Conservation (phyloP, 2,797 vertebrate genomes). For the Sylvilagus floridanus region DNA sequence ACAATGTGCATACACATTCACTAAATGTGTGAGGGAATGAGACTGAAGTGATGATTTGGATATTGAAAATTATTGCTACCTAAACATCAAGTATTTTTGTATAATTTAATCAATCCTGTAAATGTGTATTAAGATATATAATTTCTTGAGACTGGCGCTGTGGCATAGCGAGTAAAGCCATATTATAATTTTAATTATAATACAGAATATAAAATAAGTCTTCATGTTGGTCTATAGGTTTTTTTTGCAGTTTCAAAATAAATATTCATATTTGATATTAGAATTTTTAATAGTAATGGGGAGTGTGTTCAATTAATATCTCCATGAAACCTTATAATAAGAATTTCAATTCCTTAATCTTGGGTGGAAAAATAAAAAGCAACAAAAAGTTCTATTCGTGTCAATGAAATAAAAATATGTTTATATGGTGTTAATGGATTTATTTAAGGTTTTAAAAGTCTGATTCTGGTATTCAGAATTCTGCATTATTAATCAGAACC, state of each 20-base stretch:
- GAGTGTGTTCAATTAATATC: neutral
- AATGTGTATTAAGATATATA: neutral
- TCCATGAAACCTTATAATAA: neutral
- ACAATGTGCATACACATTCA: neutral
- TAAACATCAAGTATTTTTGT: neutral
- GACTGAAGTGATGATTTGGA: neutral
- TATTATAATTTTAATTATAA: neutral
- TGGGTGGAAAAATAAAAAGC: neutral
- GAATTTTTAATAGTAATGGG: neutral
- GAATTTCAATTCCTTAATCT: neutral
- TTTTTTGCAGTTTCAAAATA: neutral
- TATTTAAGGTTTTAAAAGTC: neutral
- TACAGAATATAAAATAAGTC: neutral
- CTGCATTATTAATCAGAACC: neutral
- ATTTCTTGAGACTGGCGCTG: no score
- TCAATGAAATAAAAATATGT: neutral
- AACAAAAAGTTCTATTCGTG: neutral
- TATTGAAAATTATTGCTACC: neutral
- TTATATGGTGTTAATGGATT: neutral
- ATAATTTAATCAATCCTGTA: neutral
- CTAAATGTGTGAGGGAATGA: neutral
- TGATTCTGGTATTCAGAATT: neutral
- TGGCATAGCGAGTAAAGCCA: no score
- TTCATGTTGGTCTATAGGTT: neutral
- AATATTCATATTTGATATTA: neutral